phyloP scores from a whole-genome alignment of 2,113 vertebrate species.

The Forbesichthys agassizii region DNA sequence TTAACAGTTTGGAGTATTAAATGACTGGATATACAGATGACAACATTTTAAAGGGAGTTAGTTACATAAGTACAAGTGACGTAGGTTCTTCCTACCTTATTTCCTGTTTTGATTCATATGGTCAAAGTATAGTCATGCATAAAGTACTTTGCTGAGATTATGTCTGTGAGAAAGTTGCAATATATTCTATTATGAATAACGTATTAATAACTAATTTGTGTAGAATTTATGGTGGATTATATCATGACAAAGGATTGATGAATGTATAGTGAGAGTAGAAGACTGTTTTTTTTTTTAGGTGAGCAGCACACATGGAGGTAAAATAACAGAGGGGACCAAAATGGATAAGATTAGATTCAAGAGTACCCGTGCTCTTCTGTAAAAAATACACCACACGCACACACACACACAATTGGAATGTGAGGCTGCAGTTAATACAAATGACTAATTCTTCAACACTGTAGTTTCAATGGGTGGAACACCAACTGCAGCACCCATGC shows the following conservation, averaged over 20 bases:
- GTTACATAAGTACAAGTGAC: too few species aligned
- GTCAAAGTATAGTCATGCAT: too few species aligned
- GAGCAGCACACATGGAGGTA: too few species aligned
- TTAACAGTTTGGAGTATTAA: too few species aligned
- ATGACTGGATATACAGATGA: too few species aligned
- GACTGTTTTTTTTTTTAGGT: too few species aligned
- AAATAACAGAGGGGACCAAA: background rate
- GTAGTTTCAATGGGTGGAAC: slow-evolving; percentile 3
- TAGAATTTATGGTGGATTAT: background rate
- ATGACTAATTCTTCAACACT: slow-evolving; percentile 47
- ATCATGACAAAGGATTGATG: background rate
- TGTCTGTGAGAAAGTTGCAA: background rate
- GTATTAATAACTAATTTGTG: background rate
- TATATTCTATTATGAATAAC: background rate
- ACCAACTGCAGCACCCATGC: background rate
- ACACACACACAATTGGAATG: slow-evolving; percentile 47
- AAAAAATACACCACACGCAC: slow-evolving; percentile 14
- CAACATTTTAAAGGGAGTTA: too few species aligned
- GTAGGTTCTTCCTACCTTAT: too few species aligned
- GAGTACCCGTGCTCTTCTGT: slow-evolving; percentile 11
- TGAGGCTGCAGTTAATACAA: slow-evolving; percentile 29
- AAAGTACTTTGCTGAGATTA: background rate
- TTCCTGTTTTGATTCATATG: too few species aligned
- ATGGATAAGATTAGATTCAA: slow-evolving; percentile 5
- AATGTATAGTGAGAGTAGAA: background rate